Base-by-base conservation (phyloP, 2,797 vertebrate genomes). In the Arremon aurantiirostris region DNA sequence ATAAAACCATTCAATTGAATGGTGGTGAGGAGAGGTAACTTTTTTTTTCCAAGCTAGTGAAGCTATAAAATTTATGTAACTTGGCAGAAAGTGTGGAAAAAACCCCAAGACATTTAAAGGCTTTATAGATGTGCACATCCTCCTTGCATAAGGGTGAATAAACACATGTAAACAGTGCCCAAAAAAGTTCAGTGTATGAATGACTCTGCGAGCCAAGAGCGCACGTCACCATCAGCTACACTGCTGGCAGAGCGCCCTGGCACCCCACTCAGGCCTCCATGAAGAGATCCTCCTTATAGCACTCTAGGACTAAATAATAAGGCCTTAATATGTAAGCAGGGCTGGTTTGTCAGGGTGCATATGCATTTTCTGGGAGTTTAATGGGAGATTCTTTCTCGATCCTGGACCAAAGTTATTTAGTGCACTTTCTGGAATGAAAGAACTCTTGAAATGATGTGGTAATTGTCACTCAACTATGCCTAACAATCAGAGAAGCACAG, bases 191-290 rank as follows among this genome's bases (percentile, higher is more conserved):
- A 90, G 65, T 9, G 1, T 59, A 39, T 95, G 84, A 94, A 92
- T 94, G 93, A 77, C 71, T 86, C 72, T 79, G 27, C 65, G 82
- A 93, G 94, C 90, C 89, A 95, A 92, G 84, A 61, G 47, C 65
- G 71, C 19, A 0, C 8, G 0, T 89, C 65, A 47, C 65, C 89
- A 46, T 70, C 70, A 79, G n/a, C 68, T 71, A n/a, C 28, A 0
- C 55, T 52, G 56, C 15, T 73, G 64, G 50, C 91, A 49, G 19
- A 77, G 82, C 56, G 82, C 57, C 65, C 72, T 50, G 47, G 49
- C 15, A 77, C 44, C 20, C 39, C 8, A 5, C 65, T 66, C 19
- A 7, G 39, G 30, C 64, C 80, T 93, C 85, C 68, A 6, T 35
- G 65, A 80, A 86, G 64, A 75, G 14, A 56, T 72, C 61, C 75